These are phyloP conservation scores for Alosa sapidissima DNA, from an alignment of 2,797 vertebrate species.

Conservation along the genomic window DNA sequence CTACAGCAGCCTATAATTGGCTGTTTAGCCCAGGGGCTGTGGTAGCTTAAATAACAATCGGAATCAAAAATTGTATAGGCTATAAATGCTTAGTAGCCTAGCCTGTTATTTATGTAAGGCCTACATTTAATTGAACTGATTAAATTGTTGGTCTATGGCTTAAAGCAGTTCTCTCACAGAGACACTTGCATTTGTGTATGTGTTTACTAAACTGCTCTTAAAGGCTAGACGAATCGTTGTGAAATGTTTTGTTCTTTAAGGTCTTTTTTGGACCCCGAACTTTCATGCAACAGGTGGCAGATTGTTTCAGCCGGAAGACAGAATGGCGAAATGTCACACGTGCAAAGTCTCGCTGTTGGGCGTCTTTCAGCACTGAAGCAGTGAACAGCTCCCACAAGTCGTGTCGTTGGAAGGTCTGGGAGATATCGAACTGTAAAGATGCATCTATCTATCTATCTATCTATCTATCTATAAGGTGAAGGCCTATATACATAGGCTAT, in stretches of 20 bases:
- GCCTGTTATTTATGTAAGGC: too few relatives aligned
- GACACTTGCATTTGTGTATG: not conserved
- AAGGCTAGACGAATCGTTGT: not conserved
- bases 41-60: not conserved
- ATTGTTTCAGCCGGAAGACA: conserved; percentile 42
- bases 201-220: not conserved
- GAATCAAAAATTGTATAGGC: not conserved
- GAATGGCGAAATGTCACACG: conserved; percentile 36
- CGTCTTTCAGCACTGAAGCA: conserved; percentile 50
- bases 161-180: not conserved
- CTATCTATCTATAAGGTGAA: not conserved
- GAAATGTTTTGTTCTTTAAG: conserved; percentile 16
- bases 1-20: not conserved
- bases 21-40: not conserved
- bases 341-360: conserved; percentile 33
- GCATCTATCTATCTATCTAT: not conserved
- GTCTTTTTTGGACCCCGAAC: conserved; percentile 45
- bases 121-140: not conserved
- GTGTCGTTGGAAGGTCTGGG: not conserved
- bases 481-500: not conserved
- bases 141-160: not conserved
- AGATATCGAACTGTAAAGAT: not conserved
- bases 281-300: conserved; percentile 57
- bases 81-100: not conserved
- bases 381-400: conserved; percentile 48